A percentile compares a stretch with the other conserved stretches of the same genome.
These are phyloP conservation scores for Ranitomeya variabilis DNA, from an alignment of 2,113 vertebrate species.

Conservation along the genomic window DNA sequence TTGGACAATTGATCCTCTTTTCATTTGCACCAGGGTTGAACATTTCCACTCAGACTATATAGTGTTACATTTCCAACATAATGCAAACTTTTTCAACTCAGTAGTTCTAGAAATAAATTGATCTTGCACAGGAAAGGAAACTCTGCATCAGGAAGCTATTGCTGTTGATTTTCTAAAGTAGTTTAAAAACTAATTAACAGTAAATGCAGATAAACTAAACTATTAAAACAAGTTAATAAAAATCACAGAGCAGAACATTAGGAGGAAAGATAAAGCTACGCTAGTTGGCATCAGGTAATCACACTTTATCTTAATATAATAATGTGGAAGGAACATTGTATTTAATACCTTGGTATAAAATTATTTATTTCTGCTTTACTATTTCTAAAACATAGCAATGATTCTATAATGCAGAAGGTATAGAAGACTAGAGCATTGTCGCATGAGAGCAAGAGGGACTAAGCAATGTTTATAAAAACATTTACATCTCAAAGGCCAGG, in stretches of 20 bases:
- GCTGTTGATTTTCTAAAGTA: slow-evolving; percentile 33
- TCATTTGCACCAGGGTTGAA: neutral
- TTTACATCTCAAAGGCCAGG: neutral
- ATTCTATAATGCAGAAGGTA: neutral
- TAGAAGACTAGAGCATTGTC: neutral
- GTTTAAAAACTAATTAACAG: slow-evolving; percentile 40
- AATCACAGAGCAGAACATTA: slow-evolving; percentile 32
- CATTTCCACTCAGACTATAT: neutral
- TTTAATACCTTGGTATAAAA: neutral
- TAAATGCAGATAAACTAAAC: slow-evolving; percentile 29
- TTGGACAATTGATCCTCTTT: neutral
- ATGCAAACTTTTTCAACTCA: neutral
- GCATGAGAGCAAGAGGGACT: neutral
- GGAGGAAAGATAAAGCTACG: slow-evolving; percentile 12
- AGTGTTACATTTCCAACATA: neutral
- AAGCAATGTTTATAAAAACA: neutral
- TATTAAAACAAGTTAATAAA: slow-evolving; percentile 40
- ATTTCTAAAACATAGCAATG: neutral
- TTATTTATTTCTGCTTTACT: neutral
- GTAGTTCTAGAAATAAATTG: neutral
- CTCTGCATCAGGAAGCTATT: neutral
- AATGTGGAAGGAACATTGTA: neutral
- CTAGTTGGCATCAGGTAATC: slow-evolving; percentile 35
- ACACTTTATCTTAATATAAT: slow-evolving; percentile 34
- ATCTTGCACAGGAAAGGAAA: neutral